Percentiles rank a stretch among this genome's conserved stretches.
These are phyloP conservation scores for Bhutanitis thaidina DNA, from an alignment of 2,888 invertebrate genomes.

Conservation along the genomic window DNA sequence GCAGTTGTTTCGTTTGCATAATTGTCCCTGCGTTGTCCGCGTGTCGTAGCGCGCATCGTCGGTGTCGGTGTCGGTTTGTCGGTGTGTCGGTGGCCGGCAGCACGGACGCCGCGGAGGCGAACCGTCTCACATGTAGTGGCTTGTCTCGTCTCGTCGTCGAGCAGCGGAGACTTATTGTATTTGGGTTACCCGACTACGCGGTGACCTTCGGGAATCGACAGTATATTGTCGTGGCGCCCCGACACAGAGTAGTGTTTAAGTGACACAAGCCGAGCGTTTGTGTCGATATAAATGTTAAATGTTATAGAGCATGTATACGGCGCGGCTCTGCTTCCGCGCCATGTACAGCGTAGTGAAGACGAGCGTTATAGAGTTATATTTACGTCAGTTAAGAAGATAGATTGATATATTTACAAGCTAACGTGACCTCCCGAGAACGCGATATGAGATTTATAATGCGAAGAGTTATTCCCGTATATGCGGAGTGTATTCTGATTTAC, in stretches of 20 bases:
- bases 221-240: background rate
- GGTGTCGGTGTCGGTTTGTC: background rate
- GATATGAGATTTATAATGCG: background rate
- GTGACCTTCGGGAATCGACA: background rate
- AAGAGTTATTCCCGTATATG: background rate
- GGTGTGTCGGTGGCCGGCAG: background rate
- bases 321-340: background rate
- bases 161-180: background rate
- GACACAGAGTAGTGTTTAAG: background rate
- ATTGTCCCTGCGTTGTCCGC: background rate
- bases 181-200: background rate
- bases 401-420: conserved; percentile 15
- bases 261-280: background rate
- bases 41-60: no score
- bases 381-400: conserved; percentile 7
- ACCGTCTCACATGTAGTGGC: background rate
- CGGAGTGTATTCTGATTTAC: background rate
- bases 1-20: background rate
- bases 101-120: background rate
- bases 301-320: conserved; percentile 20
- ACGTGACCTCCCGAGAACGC: background rate
- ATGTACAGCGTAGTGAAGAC: background rate
- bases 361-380: background rate
- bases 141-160: background rate
- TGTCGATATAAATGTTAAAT: conserved; percentile 37